Base-by-base conservation (phyloP, 2,113 vertebrate species). In the Dascyllus trimaculatus region DNA sequence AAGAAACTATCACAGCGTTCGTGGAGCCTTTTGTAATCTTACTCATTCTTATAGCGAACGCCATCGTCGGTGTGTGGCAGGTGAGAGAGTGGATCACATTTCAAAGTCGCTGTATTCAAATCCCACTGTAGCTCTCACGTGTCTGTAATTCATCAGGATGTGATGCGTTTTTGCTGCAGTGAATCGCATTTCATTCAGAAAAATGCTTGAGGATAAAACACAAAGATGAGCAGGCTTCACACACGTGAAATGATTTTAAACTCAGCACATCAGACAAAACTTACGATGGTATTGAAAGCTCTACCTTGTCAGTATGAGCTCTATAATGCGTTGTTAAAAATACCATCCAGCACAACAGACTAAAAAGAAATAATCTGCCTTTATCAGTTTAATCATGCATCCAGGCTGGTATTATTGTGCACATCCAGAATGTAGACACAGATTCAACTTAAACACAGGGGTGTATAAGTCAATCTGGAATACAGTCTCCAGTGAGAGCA, bases 11-110 rank as follows among this genome's bases (percentile, higher is more conserved):
- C 82, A 99, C 98, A 81, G 98, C 98, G 24, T 99, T 99, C 85
- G 98, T 99, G 95, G 98, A 99, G 81, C 98, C 98, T 91, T 99
- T 99, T 94, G 98, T 99, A 89, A 99, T 99, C 89, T 94, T 99
- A 86, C 97, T 99, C 76, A 99, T 99, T 90, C 96, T 99, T 78
- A 96, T 99, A 93, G 98, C 98, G 88, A 99, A 99, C 71, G 98
- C 98, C 80, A 97, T 99, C 82, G 98, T 99, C 10, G 98, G 98
- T 48, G 98, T 99, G 58, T 99, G 98, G 98, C 98, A 99, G 98
- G 98, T 99, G 94, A 94, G 98, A 46, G 4, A 58, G 76, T 4
- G 57, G 74, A n/a, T 35, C 77, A 91, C 95, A 89, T 8, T 49
- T 3, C 2, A 5, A 53, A 38, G 5, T 32, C 11, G 7, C 13